Percentiles rank a stretch among this genome's conserved stretches.
Evolutionary conservation across 1,140 invertebrate species (phyloP).

Genomic region (Eriocheir sinensis): DNA sequence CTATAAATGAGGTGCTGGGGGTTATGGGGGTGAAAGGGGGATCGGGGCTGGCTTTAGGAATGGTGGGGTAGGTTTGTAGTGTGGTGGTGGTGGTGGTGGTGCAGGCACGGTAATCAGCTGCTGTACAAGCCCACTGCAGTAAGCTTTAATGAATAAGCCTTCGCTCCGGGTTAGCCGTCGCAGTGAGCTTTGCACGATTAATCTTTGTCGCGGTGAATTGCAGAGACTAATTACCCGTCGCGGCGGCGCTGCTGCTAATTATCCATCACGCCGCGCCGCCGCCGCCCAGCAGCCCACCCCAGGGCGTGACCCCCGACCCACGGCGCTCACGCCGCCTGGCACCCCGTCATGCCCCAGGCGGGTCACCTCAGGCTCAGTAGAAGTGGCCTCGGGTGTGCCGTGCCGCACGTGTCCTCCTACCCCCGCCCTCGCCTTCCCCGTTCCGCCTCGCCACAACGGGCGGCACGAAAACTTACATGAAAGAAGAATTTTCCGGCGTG

Average conservation of each 20-base stretch:
- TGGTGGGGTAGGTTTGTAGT: neutral
- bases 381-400: too few species aligned
- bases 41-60: too few species aligned
- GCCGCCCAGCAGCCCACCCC: neutral
- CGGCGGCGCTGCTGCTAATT: neutral
- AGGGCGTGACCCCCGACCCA: neutral
- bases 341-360: too few species aligned
- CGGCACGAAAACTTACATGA: too few species aligned
- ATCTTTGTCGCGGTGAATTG: slow-evolving; percentile 5
- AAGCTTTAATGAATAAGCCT: neutral
- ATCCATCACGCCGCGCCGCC: neutral
- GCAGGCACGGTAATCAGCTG: neutral
- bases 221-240: neutral
- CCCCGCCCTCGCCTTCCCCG: too few species aligned
- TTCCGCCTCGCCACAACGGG: too few species aligned
- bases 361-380: too few species aligned
- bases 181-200: neutral
- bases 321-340: too few species aligned
- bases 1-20: neutral
- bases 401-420: too few species aligned
- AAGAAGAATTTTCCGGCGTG: too few species aligned
- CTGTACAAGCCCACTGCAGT: neutral
- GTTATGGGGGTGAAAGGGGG: too few species aligned
- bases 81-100: too few species aligned
- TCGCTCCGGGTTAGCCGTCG: neutral